phyloP scores from a whole-genome alignment of 2,797 vertebrate genomes.

The Sciurus vulgaris region DNA sequence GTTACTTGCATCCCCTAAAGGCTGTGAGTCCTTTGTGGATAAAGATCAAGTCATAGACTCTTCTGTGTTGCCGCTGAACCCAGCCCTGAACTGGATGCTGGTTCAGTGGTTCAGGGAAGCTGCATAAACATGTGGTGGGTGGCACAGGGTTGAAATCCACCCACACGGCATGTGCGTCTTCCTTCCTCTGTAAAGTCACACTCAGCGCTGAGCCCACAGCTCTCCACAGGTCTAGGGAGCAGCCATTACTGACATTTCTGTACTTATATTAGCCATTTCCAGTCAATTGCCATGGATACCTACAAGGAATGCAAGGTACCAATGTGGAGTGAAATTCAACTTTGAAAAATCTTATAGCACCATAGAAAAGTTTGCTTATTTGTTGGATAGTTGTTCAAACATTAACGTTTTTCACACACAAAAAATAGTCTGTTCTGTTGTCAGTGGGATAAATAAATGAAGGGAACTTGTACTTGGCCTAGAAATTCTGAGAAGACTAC shows the following conservation, averaged over 20 bases:
- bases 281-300: constrained; percentile 72
- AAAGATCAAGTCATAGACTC: background rate
- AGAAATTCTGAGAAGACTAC: constrained; percentile 51
- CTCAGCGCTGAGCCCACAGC: background rate
- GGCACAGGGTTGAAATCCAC: constrained; percentile 44
- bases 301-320: constrained; percentile 60
- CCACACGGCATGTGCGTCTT: background rate
- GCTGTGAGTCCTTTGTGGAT: background rate
- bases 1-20: background rate
- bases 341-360: constrained; percentile 30
- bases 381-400: constrained; percentile 59
- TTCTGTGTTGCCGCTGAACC: background rate
- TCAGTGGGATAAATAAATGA: constrained; percentile 68
- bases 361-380: constrained; percentile 67
- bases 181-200: background rate
- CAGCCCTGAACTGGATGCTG: background rate
- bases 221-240: background rate
- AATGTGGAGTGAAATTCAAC: constrained; percentile 34
- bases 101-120: background rate
- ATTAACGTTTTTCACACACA: background rate
- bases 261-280: constrained; percentile 63
- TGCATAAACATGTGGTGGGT: background rate
- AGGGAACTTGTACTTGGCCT: background rate
- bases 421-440: constrained; percentile 53
- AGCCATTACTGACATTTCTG: constrained; percentile 6